phyloP scores from a whole-genome alignment of 2,888 invertebrate genomes.

The Anorthoa munda region DNA sequence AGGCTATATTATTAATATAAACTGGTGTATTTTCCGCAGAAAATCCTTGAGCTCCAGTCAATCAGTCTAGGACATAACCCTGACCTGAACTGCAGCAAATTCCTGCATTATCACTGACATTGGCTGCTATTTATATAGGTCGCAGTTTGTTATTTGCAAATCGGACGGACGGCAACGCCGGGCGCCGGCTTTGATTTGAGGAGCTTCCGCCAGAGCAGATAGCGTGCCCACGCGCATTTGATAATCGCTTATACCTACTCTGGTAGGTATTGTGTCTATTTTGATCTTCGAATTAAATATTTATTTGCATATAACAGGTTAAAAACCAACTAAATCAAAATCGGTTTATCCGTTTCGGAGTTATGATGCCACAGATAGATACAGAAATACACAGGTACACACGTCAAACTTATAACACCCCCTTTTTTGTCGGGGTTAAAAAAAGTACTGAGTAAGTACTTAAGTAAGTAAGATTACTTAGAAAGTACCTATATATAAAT shows the following conservation, averaged over 20 bases:
- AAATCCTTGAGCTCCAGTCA: constrained; percentile 5
- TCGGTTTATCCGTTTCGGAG: no score
- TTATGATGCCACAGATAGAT: no score
- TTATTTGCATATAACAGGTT: no score
- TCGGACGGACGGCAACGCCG: constrained; percentile 66
- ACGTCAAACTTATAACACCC: no score
- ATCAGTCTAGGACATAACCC: constrained; percentile 52
- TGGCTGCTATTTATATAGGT: constrained; percentile 73
- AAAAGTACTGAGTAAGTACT: no score
- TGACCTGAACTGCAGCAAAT: constrained; percentile 67
- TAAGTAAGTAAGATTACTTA: no score
- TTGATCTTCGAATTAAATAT: constrained; percentile 32
- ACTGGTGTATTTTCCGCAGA: background rate
- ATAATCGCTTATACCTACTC: constrained; percentile 65
- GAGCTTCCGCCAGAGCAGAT: constrained; percentile 71
- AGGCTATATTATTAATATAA: no score
- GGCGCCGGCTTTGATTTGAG: constrained; percentile 70
- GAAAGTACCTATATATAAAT: no score
- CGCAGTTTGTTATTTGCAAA: constrained; percentile 68
- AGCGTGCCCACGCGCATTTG: constrained; percentile 71
- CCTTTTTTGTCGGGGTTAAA: no score
- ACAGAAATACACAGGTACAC: no score
- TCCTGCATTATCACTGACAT: constrained; percentile 73
- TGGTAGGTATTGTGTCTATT: constrained; percentile 53
- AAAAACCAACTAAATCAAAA: no score